These are phyloP conservation scores for Scaptomyza reducta DNA, from an alignment of 2,888 invertebrate species.

Conservation along the genomic window DNA sequence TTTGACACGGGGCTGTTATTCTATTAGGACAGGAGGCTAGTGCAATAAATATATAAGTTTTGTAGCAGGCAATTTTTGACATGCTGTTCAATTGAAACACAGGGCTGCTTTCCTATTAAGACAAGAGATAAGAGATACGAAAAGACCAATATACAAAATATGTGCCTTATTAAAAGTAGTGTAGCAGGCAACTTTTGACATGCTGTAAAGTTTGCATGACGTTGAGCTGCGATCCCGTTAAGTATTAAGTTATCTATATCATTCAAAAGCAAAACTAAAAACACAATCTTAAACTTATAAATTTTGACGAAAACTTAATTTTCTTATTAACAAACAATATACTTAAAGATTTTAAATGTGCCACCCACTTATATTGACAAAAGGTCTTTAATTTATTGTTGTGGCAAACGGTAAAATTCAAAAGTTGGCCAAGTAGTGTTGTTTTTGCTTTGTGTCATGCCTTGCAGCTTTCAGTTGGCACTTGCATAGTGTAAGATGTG, in stretches of 20 bases:
- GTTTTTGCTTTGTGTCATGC: constrained; percentile 5
- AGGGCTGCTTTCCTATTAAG: too few relatives aligned
- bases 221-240: background rate
- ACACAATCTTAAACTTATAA: too few relatives aligned
- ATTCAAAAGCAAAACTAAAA: too few relatives aligned
- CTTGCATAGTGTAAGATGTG: constrained; percentile 53
- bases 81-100: too few relatives aligned
- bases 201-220: background rate
- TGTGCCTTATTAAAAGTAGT: background rate
- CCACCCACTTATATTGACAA: background rate
- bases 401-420: background rate
- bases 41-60: too few relatives aligned
- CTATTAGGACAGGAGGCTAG: too few relatives aligned
- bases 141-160: too few relatives aligned
- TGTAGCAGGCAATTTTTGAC: background rate
- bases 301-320: background rate
- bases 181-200: background rate
- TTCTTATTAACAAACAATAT: background rate
- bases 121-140: too few relatives aligned
- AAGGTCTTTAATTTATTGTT: constrained; percentile 16
- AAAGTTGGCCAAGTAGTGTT: constrained; percentile 43
- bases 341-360: background rate
- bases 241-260: too few relatives aligned
- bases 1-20: background rate
- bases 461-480: constrained; percentile 5